Evolutionary conservation across 92 coral and sea anemone species (phyloP), one percentile per base, ranked within the genome.

Genomic region (Anthopleura xanthogrammica): DNA sequence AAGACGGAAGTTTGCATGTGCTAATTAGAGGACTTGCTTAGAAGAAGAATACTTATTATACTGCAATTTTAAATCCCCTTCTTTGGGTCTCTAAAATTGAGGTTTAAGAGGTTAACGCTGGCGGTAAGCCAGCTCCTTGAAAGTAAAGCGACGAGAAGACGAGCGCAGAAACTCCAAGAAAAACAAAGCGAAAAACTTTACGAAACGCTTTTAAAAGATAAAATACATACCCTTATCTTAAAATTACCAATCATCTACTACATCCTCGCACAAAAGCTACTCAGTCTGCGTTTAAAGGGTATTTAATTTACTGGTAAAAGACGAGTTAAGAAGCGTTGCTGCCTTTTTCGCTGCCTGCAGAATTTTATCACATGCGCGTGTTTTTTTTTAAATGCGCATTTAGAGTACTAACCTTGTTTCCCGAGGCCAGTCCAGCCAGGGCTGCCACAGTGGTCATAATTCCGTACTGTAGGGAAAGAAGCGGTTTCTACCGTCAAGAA

Each of bases 401-500:
- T 58, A 20, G 7, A 5, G 16, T 19, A 42, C 79, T 16, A 50
- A 94, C 98, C 94, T 94, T 94, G 62, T 92, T 92, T 94, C 98
- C 98, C 79, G 94, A 88, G 92, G 92, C 89, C 72, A 94, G 82
- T 92, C 98, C 98, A 87, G 98, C 91, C 81, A 93, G 85, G 77
- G 98, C 98, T 77, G 98, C 98, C 86, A 93, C 98, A 89, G 95
- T 93, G 78, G 98, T 91, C 98, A 93, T 93, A 93, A 87, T 93
- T 92, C 87, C 84, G 80, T 81, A 86, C 83, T 82, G 87, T 79
- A 85, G 41, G 77, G 90, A 82, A 72, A 71, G 54, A 85, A 84
- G 82, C 85, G 86, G 75, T 66, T 41, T 78, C 22, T 85, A 55
- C 82, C 77, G 82, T 77, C 52, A 77, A 78, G 79, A 52, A 43